Base-by-base conservation (phyloP, 2,113 vertebrate genomes). In the Sebastes schlegelii region DNA sequence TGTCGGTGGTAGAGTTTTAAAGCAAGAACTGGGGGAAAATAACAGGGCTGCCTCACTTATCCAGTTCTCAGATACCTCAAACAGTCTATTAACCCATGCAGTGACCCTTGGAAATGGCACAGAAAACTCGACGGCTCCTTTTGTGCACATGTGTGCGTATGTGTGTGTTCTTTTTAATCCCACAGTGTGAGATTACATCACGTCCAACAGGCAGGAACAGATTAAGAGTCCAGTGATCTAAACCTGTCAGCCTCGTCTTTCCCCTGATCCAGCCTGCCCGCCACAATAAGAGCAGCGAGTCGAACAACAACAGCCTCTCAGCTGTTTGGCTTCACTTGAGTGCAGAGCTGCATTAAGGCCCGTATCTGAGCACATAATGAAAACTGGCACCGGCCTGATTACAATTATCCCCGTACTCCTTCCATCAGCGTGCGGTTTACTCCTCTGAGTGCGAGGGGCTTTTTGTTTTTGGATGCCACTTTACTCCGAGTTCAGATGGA, bases 351-450 rank as follows among this genome's bases (percentile, higher is more conserved):
- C 83, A 77, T 89, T 84, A 88, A 63, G 66, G 81, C 71, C 52
- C 2, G 70, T 4, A 48, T 86, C 73, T 49, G 77, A 70, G 74
- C 55, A 70, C 58, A 16, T 86, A 85, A 93, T 91, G 88, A 88
- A 88, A 92, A 93, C 90, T 89, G 92, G 88, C 92, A 89, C 45
- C 68, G 6, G 82, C 83, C 91, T 91, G 92, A 94, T 95, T 94
- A 92, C 87, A 93, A 93, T 93, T 89, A 93, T 90, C 81, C 82
- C 76, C 67, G 57, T 42, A 63, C 83, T 82, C 81, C 78, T 86
- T 90, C 86, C 88, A 90, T 92, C 89, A 91, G 86, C 11, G 69
- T 12, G 66, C 46, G 19, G 58, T 48, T 83, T 73, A 45, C 83
- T 85, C 73, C 85, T 75, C 84, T 63, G 86, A 48, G 82, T 43